Percentiles rank a stretch among this genome's conserved stretches.
These are phyloP conservation scores for Cataglyphis livida DNA, from an alignment of 2,888 invertebrate genomes.

Conservation along the genomic window DNA sequence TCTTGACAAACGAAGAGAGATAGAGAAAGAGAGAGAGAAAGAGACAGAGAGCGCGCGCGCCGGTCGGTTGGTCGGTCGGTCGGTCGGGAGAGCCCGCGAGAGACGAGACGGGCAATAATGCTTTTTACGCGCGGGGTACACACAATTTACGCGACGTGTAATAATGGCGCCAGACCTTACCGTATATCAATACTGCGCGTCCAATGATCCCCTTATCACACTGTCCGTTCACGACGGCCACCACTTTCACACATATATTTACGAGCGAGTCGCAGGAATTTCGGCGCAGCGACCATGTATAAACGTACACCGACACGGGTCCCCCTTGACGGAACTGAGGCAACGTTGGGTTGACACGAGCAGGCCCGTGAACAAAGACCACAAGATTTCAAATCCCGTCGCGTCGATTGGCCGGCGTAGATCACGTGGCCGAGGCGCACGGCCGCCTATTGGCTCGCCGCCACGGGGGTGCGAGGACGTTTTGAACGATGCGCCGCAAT, in stretches of 20 bases:
- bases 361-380: slow-evolving; percentile 84
- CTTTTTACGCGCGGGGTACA: slow-evolving; percentile 7
- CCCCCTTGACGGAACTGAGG: slow-evolving; percentile 85
- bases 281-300: slow-evolving; percentile 81
- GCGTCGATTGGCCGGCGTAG: slow-evolving; percentile 86
- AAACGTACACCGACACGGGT: slow-evolving; percentile 84
- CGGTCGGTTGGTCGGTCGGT: slow-evolving; percentile 53
- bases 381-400: slow-evolving; percentile 86
- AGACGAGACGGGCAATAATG: slow-evolving; percentile 11
- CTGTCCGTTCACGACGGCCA: slow-evolving; percentile 75
- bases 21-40: background rate
- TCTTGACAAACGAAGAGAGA: slow-evolving; percentile 20
- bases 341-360: slow-evolving; percentile 80
- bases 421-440: slow-evolving; percentile 87
- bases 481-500: slow-evolving; percentile 75
- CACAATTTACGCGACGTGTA: slow-evolving; percentile 3
- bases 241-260: slow-evolving; percentile 83
- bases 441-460: slow-evolving; percentile 85
- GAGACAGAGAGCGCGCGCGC: slow-evolving; percentile 55
- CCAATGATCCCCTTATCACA: slow-evolving; percentile 76
- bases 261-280: slow-evolving; percentile 75
- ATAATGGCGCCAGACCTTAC: slow-evolving; percentile 65
- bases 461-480: slow-evolving; percentile 74
- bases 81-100: background rate
- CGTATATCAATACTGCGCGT: slow-evolving; percentile 76